Base-by-base conservation (phyloP, 92 coral and sea anemone species). In the Plumapathes pennacea region DNA sequence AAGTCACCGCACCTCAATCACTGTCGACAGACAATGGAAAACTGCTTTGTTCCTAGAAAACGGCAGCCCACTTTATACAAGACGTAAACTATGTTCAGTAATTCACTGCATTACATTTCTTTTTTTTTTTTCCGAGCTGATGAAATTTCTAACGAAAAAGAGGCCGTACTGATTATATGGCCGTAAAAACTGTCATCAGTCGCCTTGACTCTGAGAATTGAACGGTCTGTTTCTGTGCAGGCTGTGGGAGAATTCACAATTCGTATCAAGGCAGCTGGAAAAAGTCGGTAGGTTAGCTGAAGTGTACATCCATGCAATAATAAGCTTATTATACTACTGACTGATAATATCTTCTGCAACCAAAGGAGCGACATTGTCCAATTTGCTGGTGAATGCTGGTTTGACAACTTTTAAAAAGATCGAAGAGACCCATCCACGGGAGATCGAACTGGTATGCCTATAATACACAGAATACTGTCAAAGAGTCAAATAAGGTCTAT, bases 361-460 rank as follows among this genome's bases (percentile, higher is more conserved):
- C 5, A 25, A 19, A 92, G 98, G 98, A 37, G 62, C 81, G 33
- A 84, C 89, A n/a, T 58, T 92, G 45, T 92, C 98, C 20, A 77
- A 77, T 18, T 80, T 92, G 98, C 57, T 92, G 57, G 98, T 92
- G n/a, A 88, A 89, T 57, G 98, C 98, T 46, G 98, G 98, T 10
- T 62, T 92, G 48, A 92, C 90, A 26, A 71, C 96, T 24, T 83
- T 92, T 37, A 72, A 77, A 67, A 92, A 88, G 67, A 84, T 92
- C 32, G 96, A 92, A 58, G 94, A 81, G 24, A 92, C 98, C 42
- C 88, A 92, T 57, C 96, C 98, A 43, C 79, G 98, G 36, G 92
- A 92, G 74, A 92, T 92, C 26, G 98, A 88, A 69, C 43, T 92
- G 96, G 98, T 84, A 86, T 15, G 50, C 23, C 12, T 37, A 1